Evolutionary conservation across 2,113 vertebrate species (phyloP), one percentile per base, ranked within the genome.

Genomic region (Sylvietta virens): DNA sequence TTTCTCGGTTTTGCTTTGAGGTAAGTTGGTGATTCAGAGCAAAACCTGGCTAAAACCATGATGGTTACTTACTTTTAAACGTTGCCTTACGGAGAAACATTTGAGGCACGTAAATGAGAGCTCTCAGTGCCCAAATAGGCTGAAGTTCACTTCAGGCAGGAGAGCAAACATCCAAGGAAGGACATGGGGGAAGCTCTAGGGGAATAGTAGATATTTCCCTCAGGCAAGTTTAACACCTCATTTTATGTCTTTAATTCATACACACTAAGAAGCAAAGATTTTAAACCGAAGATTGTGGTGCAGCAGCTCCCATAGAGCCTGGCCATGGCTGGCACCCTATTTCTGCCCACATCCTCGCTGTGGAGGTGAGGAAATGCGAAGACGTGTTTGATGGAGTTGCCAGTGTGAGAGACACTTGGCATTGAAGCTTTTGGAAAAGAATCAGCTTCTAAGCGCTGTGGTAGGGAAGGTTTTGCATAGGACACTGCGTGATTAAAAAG

Each of bases 1-100:
- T 62, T 88, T 93, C 88, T 97, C 93, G 39, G 90, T 96, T 96
- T 96, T 86, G 60, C 23, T 93, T 83, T 93, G 88, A 96, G 92
- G 79, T 92, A 90, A 92, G 71, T 9, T n/a, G n/a, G 47, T 2
- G 15, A 94, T 78, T 97, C 90, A 96, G 80, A 96, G 44, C 0
- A 14, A 97, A 94, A 96, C 60, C 72, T 73, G 90, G 90, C 90
- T 97, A 80, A 93, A 94, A 74, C 92, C 56, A 64, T 56, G 35
- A 82, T 58, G 67, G 71, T 94, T 86, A 77, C 44, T 73, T 67
- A 31, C 45, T 90, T 81, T 58, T 56, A 44, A 84, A 50, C 10
- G 8, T 65, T 57, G 35, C 14, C 24, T 31, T 51, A 73, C 51
- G 27, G 40, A 74, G 56, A 50, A 91, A 62, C 0, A 0, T 51